Conservation (phyloP, 2,113 vertebrate species). For the Dicentrarchus labrax region DNA sequence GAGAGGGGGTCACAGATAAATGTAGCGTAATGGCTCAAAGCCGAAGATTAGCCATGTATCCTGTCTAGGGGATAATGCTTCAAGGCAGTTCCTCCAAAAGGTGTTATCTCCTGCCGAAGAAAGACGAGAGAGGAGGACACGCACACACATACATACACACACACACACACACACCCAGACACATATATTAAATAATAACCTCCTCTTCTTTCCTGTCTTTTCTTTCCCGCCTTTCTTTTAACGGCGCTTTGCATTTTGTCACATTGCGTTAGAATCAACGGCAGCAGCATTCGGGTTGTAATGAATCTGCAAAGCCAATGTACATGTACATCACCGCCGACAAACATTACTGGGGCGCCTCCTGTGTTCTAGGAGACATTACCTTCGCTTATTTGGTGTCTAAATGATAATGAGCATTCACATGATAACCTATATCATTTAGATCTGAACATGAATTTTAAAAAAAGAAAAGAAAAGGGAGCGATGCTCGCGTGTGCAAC, state of each 20-base stretch:
- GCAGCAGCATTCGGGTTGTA: slow-evolving; percentile 68
- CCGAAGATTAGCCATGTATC: slow-evolving; percentile 86
- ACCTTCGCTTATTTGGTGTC: slow-evolving; percentile 86
- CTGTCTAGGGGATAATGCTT: slow-evolving; percentile 87
- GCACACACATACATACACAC: slow-evolving; percentile 25
- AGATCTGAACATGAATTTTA: slow-evolving; percentile 79
- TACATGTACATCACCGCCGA: slow-evolving; percentile 79
- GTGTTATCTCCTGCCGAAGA: slow-evolving; percentile 82
- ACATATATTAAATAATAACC: slow-evolving; percentile 84
- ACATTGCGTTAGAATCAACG: slow-evolving; percentile 84
- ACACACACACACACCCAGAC: slow-evolving; percentile 45
- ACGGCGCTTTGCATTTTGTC: slow-evolving; percentile 87
- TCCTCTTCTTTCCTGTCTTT: slow-evolving; percentile 71
- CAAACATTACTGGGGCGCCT: slow-evolving; percentile 80
- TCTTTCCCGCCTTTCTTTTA: slow-evolving; percentile 75
- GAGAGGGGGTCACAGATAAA: slow-evolving; percentile 88
- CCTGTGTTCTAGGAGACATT: slow-evolving; percentile 83
- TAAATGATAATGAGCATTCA: slow-evolving; percentile 87
- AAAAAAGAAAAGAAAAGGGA: slow-evolving; percentile 48
- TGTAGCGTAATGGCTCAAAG: slow-evolving; percentile 86
- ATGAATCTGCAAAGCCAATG: slow-evolving; percentile 82
- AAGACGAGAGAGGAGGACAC: slow-evolving; percentile 58
- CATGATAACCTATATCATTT: slow-evolving; percentile 86
- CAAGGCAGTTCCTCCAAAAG: slow-evolving; percentile 85
- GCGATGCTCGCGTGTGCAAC: neutral